Conservation (phyloP, 2,888 invertebrate genomes). For the Phania funesta region DNA sequence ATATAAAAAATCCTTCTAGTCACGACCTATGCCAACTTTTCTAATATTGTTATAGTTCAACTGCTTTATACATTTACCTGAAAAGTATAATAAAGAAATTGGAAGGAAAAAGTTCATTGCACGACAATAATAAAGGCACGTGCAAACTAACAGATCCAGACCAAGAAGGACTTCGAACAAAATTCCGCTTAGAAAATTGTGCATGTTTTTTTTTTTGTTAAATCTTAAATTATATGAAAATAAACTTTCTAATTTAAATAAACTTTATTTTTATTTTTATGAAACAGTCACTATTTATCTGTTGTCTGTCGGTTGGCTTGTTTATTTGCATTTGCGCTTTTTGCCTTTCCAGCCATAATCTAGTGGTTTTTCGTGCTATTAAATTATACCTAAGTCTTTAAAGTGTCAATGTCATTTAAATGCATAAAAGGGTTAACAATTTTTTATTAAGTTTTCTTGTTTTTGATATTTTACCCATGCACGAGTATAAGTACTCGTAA, state of each 20-base stretch:
- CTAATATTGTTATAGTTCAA: conserved; percentile 69
- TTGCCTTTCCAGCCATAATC: conserved; percentile 3
- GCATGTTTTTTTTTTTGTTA: neutral
- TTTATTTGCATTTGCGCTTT: neutral
- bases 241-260: neutral
- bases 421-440: conserved; percentile 70
- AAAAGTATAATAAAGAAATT: conserved; percentile 31
- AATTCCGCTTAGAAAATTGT: neutral
- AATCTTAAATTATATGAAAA: neutral
- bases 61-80: conserved; percentile 39
- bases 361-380: conserved; percentile 45
- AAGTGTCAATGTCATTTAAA: conserved; percentile 71
- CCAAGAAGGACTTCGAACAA: neutral
- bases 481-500: neutral
- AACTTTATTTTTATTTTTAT: neutral
- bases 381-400: conserved; percentile 33
- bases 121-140: conserved; percentile 51
- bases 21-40: conserved; percentile 72
- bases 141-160: neutral
- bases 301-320: neutral
- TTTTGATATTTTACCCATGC: neutral
- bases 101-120: conserved; percentile 57
- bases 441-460: neutral
- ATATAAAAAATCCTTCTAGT: conserved; percentile 63
- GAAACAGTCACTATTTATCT: neutral